A percentile compares a stretch with the other conserved stretches of the same genome.
phyloP scores from a whole-genome alignment of 2,888 invertebrate species.

The Craniophora ligustri region DNA sequence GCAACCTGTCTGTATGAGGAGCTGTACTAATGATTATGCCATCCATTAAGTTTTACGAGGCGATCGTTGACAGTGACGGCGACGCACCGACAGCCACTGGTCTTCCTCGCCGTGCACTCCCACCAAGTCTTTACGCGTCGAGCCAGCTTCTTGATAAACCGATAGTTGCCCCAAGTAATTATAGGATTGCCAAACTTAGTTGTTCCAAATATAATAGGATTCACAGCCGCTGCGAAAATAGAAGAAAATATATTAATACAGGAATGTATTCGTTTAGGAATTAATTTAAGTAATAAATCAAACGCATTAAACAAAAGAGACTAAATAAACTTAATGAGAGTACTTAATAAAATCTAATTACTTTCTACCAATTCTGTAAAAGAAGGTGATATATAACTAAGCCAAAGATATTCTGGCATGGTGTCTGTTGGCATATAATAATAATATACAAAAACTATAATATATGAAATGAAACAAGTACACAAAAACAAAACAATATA shows the following conservation, averaged over 20 bases:
- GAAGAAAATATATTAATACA: constrained; percentile 8
- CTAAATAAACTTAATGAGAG: background rate
- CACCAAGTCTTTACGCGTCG: constrained; percentile 79
- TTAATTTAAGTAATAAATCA: background rate
- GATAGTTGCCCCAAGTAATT: constrained; percentile 80
- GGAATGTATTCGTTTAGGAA: background rate
- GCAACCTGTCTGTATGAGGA: background rate
- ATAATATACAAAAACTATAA: background rate
- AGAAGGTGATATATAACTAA: background rate
- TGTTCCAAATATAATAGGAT: constrained; percentile 68
- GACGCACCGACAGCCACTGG: constrained; percentile 72
- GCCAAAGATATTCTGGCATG: too few relatives aligned
- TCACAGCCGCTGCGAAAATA: constrained; percentile 27
- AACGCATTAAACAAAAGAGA: background rate
- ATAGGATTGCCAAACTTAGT: constrained; percentile 79
- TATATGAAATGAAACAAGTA: background rate
- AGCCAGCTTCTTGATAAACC: constrained; percentile 76
- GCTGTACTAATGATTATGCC: constrained; percentile 73
- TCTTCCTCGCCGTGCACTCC: constrained; percentile 79
- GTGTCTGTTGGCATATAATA: too few relatives aligned
- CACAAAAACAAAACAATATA: background rate
- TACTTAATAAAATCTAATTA: background rate
- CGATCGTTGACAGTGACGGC: constrained; percentile 76
- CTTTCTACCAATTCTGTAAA: background rate
- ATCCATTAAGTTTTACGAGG: constrained; percentile 76